Percentiles rank a stretch among this genome's conserved stretches.
phyloP scores from a whole-genome alignment of 2,797 vertebrate genomes.

The Lutjanus campechanus region DNA sequence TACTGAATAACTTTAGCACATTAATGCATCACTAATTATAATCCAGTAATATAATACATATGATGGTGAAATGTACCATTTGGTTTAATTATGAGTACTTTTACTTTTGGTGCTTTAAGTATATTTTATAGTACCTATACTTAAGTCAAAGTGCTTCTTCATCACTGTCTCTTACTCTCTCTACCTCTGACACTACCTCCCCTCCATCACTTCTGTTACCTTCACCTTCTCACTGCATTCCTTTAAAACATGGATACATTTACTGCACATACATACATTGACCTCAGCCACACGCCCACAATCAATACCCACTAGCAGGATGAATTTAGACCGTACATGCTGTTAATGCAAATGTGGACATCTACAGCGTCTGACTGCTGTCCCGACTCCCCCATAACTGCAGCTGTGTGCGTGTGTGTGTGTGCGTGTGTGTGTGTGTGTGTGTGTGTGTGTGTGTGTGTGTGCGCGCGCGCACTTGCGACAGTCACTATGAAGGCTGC shows the following conservation, averaged over 20 bases:
- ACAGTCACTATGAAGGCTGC: constrained; percentile 33
- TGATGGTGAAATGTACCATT: no score
- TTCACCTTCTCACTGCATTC: constrained; percentile 3
- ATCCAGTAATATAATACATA: no score
- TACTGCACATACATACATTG: neutral
- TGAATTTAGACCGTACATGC: constrained; percentile 35
- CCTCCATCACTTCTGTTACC: neutral
- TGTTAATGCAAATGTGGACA: constrained; percentile 51
- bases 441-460: constrained; percentile 14
- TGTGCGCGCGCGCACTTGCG: neutral
- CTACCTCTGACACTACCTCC: no score
- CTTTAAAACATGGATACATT: constrained; percentile 29
- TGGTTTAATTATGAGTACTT: no score
- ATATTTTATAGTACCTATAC: no score
- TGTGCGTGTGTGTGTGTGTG: constrained; percentile 22
- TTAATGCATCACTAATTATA: no score
- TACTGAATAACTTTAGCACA: neutral
- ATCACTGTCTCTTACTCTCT: no score
- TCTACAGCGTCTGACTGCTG: constrained; percentile 13
- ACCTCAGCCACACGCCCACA: constrained; percentile 16
- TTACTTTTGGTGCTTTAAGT: no score
- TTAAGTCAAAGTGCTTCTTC: no score
- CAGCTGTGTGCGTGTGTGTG: constrained; percentile 11
- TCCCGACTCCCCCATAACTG: constrained; percentile 14
- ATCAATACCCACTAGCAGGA: constrained; percentile 53